Evolutionary conservation across 2,113 vertebrate genomes (phyloP), one percentile per base, ranked within the genome.

Genomic region (Urocynchramus pylzowi): DNA sequence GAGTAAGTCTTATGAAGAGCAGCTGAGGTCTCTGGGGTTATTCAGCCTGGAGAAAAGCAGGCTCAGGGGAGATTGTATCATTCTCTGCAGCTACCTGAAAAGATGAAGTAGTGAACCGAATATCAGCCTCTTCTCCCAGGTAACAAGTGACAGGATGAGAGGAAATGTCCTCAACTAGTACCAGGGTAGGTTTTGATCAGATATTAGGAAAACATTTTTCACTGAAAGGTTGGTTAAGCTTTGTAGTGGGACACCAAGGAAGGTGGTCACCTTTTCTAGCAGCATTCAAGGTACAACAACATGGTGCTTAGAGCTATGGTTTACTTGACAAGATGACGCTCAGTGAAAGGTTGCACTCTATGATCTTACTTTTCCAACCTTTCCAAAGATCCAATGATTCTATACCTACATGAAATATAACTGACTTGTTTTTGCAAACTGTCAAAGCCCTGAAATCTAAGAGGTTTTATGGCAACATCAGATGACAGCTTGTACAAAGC

Each of bases 271-370:
- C 3, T 31, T 49, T 69, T 61, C 41, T 69, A 30, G 17, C 47
- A 41, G 30, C 41, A 26, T 47, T 47, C 4, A 14, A 61, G n/a
- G 13, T 35, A 19, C 0, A 0, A 47, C 26, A n/a, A 35, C 9
- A 11, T 0, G 0, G 6, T 21, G 16, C 26, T 41, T 61, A 15
- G n/a, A 3, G 4, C 14, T 54, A 3, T 8, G 9, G 45, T 68
- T 39, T 39, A 60, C 19, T 27, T 12, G 24, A 35, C 30, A 49
- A 61, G 21, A 17, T 5, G 4, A 47, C 54, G 26, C 22, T 54
- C 35, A 61, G 47, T 54, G n/a, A 47, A 53, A 76, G 9, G 9
- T 22, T 42, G 30, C 10, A 49, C 7, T 49, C 27, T 13, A 11
- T 26, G 16, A 47, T 27, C 7, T 41, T 47, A 45, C 8, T 76